A percentile compares a stretch with the other conserved stretches of the same genome.
Conservation (phyloP, 2,888 invertebrate species). For the Drosophila paranaensis region DNA sequence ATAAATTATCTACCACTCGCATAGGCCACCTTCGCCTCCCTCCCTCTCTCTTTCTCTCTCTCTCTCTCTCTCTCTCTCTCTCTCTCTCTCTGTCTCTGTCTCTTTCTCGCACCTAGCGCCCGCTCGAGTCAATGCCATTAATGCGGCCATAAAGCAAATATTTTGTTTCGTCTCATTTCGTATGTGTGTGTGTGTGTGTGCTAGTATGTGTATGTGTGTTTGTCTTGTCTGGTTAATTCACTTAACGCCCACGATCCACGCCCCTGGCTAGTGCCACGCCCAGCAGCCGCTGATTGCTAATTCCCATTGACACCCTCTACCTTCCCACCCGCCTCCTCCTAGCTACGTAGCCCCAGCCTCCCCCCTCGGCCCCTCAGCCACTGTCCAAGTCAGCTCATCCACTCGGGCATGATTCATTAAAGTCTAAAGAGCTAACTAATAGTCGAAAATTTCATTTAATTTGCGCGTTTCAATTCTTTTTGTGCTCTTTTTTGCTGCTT, state of each 20-base stretch:
- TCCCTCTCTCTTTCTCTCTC: too few species aligned
- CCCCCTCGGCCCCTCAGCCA: neutral
- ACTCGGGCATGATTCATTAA: constrained; percentile 65
- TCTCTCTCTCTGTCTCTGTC: too few species aligned
- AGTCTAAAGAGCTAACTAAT: constrained; percentile 74
- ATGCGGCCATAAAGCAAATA: constrained; percentile 63
- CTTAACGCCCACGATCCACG: constrained; percentile 53
- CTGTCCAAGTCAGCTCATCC: constrained; percentile 1
- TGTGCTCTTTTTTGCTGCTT: constrained; percentile 17
- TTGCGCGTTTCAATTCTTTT: constrained; percentile 51
- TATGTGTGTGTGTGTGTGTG: constrained; percentile 1
- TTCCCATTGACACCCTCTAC: constrained; percentile 7
- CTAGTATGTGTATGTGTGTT: neutral
- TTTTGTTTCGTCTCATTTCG: constrained; percentile 24
- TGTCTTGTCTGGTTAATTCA: constrained; percentile 42
- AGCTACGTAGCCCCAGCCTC: neutral
- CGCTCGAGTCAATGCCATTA: constrained; percentile 63
- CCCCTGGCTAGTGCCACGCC: constrained; percentile 44
- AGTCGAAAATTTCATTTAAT: constrained; percentile 70
- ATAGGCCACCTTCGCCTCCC: neutral
- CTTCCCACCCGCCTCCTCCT: neutral
- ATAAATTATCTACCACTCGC: constrained; percentile 48
- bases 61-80: too few species aligned
- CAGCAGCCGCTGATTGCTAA: constrained; percentile 30
- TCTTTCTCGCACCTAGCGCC: neutral